Evolutionary conservation across 2,888 invertebrate genomes (phyloP).

Genomic region (Ochlodes sylvanus): DNA sequence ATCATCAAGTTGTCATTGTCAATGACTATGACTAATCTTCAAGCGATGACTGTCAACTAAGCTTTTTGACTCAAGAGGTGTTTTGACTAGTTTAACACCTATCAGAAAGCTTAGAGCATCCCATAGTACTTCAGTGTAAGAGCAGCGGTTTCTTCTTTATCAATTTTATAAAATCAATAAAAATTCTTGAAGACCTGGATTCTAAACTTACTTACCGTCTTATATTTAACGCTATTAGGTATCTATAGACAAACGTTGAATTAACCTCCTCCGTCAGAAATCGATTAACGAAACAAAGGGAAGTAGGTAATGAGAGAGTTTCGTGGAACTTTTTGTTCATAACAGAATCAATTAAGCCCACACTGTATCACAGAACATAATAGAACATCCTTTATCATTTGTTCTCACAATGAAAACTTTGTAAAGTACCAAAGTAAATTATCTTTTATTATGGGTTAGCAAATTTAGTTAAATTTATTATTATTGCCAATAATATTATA

Average conservation of each 20-base stretch:
- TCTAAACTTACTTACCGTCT: too few relatives aligned
- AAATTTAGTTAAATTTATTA: not conserved
- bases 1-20: too few relatives aligned
- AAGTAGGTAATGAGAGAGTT: slow-evolving; percentile 25
- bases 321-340: slow-evolving; percentile 27
- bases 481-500: too few relatives aligned
- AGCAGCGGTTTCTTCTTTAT: too few relatives aligned
- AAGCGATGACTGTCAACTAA: too few relatives aligned
- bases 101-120: too few relatives aligned
- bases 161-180: too few relatives aligned
- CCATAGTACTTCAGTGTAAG: too few relatives aligned
- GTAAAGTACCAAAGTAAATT: slow-evolving; percentile 5
- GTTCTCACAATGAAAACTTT: slow-evolving; percentile 1
- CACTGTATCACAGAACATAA: slow-evolving; percentile 8
- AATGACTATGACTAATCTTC: too few relatives aligned
- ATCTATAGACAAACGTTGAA: slow-evolving; percentile 3
- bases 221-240: not conserved
- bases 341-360: slow-evolving; percentile 22
- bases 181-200: too few relatives aligned
- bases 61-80: too few relatives aligned
- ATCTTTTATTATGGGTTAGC: not conserved
- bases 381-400: slow-evolving; percentile 7
- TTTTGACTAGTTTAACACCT: too few relatives aligned
- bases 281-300: slow-evolving; percentile 25
- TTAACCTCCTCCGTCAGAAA: slow-evolving; percentile 15